A percentile compares a stretch with the other conserved stretches of the same genome.
Evolutionary conservation across 2,888 invertebrate species (phyloP).

Genomic region (Colletes collaris): DNA sequence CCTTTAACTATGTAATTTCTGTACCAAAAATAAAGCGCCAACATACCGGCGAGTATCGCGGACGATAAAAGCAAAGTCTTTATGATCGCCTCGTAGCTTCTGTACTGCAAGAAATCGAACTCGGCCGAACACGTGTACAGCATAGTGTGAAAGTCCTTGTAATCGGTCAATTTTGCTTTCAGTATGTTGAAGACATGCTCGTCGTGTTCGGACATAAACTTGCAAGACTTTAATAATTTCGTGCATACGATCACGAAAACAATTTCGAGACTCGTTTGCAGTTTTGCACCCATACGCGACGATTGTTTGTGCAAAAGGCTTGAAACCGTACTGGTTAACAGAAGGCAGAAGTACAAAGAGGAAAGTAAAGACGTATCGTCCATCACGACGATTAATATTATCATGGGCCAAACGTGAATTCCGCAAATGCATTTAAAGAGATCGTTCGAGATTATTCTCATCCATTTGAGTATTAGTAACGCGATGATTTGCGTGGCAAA

Average conservation of each 20-base stretch:
- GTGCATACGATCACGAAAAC: conserved; percentile 69
- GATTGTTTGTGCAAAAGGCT: not conserved
- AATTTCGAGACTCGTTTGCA: conserved; percentile 68
- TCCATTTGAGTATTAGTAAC: conserved; percentile 88
- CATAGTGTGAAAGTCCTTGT: conserved; percentile 89
- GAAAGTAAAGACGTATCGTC: conserved; percentile 83
- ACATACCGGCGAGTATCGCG: conserved; percentile 83
- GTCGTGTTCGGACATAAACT: conserved; percentile 83
- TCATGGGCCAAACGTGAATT: conserved; percentile 57
- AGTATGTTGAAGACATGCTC: conserved; percentile 90
- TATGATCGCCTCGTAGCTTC: conserved; percentile 84
- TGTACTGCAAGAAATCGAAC: conserved; percentile 88
- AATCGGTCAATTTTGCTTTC: conserved; percentile 88
- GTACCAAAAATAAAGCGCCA: conserved; percentile 82
- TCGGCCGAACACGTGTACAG: conserved; percentile 91
- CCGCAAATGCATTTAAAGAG: conserved; percentile 75
- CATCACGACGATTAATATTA: conserved; percentile 13
- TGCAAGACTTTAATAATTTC: conserved; percentile 66
- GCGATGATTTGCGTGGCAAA: conserved; percentile 90
- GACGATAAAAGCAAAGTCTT: conserved; percentile 86
- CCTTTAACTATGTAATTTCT: conserved; percentile 70
- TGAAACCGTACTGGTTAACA: conserved; percentile 65
- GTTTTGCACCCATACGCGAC: conserved; percentile 11
- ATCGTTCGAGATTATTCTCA: conserved; percentile 84
- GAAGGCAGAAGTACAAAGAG: conserved; percentile 84